Conservation (phyloP, 2,888 invertebrate genomes). For the Eumacrocentrus americanus region DNA sequence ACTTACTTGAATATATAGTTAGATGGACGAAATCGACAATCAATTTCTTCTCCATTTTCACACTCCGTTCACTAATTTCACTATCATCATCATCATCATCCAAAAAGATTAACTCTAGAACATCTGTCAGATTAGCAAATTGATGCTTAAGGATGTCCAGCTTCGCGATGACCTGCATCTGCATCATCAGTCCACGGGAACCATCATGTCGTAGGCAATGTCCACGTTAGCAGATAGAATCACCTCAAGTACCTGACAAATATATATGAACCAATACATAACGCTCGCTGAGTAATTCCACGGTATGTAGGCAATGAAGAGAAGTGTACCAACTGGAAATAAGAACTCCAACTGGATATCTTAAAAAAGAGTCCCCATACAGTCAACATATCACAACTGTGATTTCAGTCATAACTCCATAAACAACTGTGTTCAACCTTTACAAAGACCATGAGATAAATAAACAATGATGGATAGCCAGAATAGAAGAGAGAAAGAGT, state of each 20-base stretch:
- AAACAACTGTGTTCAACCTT: neutral
- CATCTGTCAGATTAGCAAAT: slow-evolving; percentile 4
- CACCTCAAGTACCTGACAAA: slow-evolving; percentile 23
- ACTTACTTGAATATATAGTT: neutral
- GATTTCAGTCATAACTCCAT: neutral
- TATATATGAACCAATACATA: slow-evolving; percentile 21
- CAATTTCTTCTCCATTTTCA: neutral
- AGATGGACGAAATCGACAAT: slow-evolving; percentile 1
- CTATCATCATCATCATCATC: too few relatives aligned
- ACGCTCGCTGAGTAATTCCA: slow-evolving; percentile 22
- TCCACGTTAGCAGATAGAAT: slow-evolving; percentile 22
- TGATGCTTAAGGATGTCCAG: slow-evolving; percentile 24
- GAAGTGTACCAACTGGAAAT: neutral
- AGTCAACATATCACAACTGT: neutral
- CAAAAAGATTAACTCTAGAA: too few relatives aligned
- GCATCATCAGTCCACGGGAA: slow-evolving; percentile 24
- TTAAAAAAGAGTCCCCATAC: neutral
- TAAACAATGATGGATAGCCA: neutral
- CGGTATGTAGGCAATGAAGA: slow-evolving; percentile 13
- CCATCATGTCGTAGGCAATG: slow-evolving; percentile 21
- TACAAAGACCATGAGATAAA: neutral
- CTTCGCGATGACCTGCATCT: slow-evolving; percentile 23
- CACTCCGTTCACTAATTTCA: too few relatives aligned
- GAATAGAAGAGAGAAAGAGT: neutral
- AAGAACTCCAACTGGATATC: neutral